Evolutionary conservation across 2,797 vertebrate species (phyloP), one percentile per base, ranked within the genome.

Genomic region (Bryconaethiops microstoma): DNA sequence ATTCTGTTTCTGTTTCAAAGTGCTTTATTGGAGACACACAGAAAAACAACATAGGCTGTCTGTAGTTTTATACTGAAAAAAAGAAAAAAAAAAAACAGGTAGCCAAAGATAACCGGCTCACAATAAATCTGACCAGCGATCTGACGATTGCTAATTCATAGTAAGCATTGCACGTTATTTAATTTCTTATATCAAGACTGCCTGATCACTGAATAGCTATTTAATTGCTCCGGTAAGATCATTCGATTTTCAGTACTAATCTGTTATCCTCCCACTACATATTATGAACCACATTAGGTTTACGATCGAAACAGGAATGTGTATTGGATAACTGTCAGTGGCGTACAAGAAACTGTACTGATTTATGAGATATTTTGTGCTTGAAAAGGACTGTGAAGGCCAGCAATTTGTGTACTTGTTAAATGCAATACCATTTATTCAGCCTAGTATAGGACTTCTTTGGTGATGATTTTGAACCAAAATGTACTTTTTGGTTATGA

Each of bases 231-330:
- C 48, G 48, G 72, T 75, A 73, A 29, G 3, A 55, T 76, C 79
- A 83, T 79, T 79, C 70, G 48, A 45, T 64, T 79, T 67, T 62
- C 29, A 55, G 70, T 35, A 75, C 48, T 29, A 29, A 67, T 70
- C n/a, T 69, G 77, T 59, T 71, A 83, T 76, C 39, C 76, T 29
- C 6, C 48, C 16, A 2, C 17, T 76, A 57, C 65, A 50, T 55
- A 73, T 29, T 7, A 59, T 65, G 65, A 40, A 67, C 23, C 25
- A 39, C 63, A 74, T 74, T 67, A 21, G 35, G 48, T 62, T 23
- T 62, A 79, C 59, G 72, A 59, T 71, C 48, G 48, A 64, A 40
- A 67, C 19, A 16, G n/a, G 67, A 69, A 69, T 54, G 29, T n/a
- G n/a, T n/a, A 42, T 2, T 10, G 17, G 48, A 39, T 6, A 45